Base-by-base conservation (phyloP, 2,797 vertebrate genomes). In the Sphenodon punctatus region DNA sequence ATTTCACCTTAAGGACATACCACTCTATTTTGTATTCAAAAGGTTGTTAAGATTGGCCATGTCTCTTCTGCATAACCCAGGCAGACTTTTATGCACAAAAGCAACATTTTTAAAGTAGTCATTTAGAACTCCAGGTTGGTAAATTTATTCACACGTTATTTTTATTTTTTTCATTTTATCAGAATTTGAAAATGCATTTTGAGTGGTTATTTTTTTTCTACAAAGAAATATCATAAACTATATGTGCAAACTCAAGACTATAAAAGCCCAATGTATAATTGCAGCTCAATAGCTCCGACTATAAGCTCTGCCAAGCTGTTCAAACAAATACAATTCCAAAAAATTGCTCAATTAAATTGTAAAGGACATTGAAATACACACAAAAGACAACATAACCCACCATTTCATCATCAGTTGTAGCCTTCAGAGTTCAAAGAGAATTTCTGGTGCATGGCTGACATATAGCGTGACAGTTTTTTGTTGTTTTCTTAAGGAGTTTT, bases 401-500 rank as follows among this genome's bases (percentile, higher is more conserved):
- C 25, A 74, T 46, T 78, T 81, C 14, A 8, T 25, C 36, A 58
- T 77, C 84, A 86, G 27, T 80, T 49, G 30, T 72, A 83, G n/a
- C n/a, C 70, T 78, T 82, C 64, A 85, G 63, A 82, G 87, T 89
- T 68, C 75, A 93, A 88, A 91, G 53, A 51, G 75, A 90, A 90
- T 91, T 76, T 79, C 46, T 82, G 70, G 86, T 46, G 32, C 82
- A 84, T 41, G 36, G 48, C 45, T 84, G 85, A 80, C 86, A 76
- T n/a, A 22, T 85, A 83, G 25, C 64, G 38, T 78, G 75, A 67
- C 23, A 65, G 19, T 36, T 42, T 78, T 1, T 69, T 80, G 72
- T 76, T 43, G 75, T 77, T 27, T n/a, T 78, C 56, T 59, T 77
- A n/a, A n/a, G n/a, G n/a, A n/a, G n/a, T n/a, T n/a, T n/a, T n/a